Evolutionary conservation across 2,797 vertebrate species (phyloP).

Genomic region (Schizothorax lantsangensis): DNA sequence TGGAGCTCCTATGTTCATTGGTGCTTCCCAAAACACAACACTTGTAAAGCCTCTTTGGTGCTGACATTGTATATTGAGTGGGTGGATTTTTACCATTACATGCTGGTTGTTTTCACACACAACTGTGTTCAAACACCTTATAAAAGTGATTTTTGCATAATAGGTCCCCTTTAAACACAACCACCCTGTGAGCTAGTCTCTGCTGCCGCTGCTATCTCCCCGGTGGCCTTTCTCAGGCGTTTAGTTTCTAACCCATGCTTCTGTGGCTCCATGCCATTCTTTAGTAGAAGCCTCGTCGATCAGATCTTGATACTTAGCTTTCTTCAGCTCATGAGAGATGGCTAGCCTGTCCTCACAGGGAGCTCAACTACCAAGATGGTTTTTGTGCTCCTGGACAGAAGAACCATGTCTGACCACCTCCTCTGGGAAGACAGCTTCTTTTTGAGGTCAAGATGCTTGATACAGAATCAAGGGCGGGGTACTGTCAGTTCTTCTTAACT

Average conservation of each 20-base stretch:
- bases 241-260: neutral
- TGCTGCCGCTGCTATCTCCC: neutral
- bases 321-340: slow-evolving; percentile 37
- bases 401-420: slow-evolving; percentile 38
- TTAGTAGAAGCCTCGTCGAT: neutral
- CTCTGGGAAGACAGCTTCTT: slow-evolving; percentile 40
- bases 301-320: slow-evolving; percentile 27
- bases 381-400: slow-evolving; percentile 47
- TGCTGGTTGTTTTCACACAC: no score
- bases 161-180: neutral
- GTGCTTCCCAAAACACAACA: no score
- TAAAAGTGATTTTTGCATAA: no score
- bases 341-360: slow-evolving; percentile 18
- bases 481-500: neutral
- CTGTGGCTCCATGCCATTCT: neutral
- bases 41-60: no score
- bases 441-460: slow-evolving; percentile 13
- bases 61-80: no score
- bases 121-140: no score
- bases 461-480: neutral
- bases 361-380: slow-evolving; percentile 27
- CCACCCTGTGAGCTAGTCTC: neutral
- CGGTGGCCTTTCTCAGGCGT: neutral
- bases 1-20: no score
- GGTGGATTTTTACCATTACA: no score